A percentile compares a stretch with the other conserved stretches of the same genome.
Conservation (phyloP, 64 coral and sea anemone species). For the Actinia tenebrosa region DNA sequence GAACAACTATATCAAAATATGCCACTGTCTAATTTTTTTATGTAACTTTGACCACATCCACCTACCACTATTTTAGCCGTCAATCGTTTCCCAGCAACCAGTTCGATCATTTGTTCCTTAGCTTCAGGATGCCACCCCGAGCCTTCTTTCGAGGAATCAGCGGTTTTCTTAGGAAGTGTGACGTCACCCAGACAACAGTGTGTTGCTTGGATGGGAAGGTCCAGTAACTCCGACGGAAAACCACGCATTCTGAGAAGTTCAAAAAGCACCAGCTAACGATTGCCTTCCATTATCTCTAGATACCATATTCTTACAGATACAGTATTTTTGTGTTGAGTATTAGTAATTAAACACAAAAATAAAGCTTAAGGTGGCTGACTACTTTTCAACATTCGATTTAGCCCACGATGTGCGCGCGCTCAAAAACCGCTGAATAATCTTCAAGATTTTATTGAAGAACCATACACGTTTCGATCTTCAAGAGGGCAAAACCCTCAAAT, state of each 20-base stretch:
- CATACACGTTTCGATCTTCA: too few relatives aligned
- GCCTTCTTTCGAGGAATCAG: conserved; percentile 26
- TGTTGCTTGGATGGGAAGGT: conserved; percentile 67
- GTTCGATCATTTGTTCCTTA: conserved; percentile 65
- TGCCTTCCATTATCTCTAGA: background rate
- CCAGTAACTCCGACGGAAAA: conserved; percentile 73
- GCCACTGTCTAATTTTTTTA: too few relatives aligned
- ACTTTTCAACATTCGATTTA: too few relatives aligned
- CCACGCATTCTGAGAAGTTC: conserved; percentile 44
- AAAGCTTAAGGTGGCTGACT: too few relatives aligned
- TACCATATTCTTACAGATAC: background rate
- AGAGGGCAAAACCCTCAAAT: too few relatives aligned
- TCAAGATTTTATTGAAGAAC: too few relatives aligned
- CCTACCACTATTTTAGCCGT: conserved; percentile 70
- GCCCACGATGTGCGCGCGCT: too few relatives aligned
- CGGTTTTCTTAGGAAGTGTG: conserved; percentile 39
- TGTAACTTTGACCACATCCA: too few relatives aligned
- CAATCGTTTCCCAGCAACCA: conserved; percentile 79
- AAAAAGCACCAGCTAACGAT: background rate
- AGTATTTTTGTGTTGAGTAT: too few relatives aligned
- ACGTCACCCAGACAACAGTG: conserved; percentile 64
- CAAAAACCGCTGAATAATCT: too few relatives aligned
- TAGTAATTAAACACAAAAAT: too few relatives aligned
- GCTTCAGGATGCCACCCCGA: conserved; percentile 46
- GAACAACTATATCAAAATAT: too few relatives aligned